Evolutionary conservation across 2,888 invertebrate species (phyloP), one percentile per base, ranked within the genome.

Genomic region (Pseudoips prasinana): DNA sequence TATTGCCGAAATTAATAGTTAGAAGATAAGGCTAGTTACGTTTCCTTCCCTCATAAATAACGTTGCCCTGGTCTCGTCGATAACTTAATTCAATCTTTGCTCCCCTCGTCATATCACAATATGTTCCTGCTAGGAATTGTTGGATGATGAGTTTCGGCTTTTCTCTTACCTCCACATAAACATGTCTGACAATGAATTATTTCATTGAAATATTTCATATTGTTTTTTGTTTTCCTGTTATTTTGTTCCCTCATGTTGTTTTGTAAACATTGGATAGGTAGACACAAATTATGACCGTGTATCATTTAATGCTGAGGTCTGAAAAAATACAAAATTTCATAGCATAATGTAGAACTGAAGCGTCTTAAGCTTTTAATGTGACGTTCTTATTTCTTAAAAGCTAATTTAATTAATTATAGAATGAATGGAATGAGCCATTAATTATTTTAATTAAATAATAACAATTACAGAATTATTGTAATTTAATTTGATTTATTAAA

Each of bases 1-100:
- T 83, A 85, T 79, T 70, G 60, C 59, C 66, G 59, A 73, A 76
- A 86, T 85, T 73, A 82, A 81, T 83, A 82, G 78, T 65, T 63
- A 69, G 59, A 55, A 73, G 84, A 84, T 83, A 85, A 49, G 50
- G 46, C 45, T 45, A 52, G 65, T 71, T 67, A 65, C 72, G 64
- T 66, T 76, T 75, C 71, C 70, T 67, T 65, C 64, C 63, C 53
- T 67, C 73, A 82, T 84, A 81, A 80, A 84, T 83, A 77, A 76
- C 63, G 55, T 49, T 39, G 54, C 55, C 56, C 58, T 68, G 57
- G 64, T 62, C 66, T 59, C 70, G 67, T 68, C 73, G 75, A 84
- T 83, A 79, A 78, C 72, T 80, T 85, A 85, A 85, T 85, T 84
- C 82, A 78, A 84, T 84, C 76, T 76, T 66, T 53, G 64, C 69